These are phyloP conservation scores for Helogale parvula DNA, from an alignment of 2,113 vertebrate species.

Conservation along the genomic window DNA sequence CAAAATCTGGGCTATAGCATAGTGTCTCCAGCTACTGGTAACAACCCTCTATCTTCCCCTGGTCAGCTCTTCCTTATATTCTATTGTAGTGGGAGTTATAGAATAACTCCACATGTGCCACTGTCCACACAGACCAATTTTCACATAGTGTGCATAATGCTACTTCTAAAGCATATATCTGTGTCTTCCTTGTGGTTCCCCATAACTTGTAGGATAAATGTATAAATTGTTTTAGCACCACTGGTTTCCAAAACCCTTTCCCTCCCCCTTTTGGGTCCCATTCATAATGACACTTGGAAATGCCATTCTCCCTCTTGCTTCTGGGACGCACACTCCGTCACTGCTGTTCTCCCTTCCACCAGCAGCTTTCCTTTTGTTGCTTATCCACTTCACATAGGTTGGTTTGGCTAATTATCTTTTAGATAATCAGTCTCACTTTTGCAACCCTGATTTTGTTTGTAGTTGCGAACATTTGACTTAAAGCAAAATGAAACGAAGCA, in stretches of 20 bases:
- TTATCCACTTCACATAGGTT: neutral
- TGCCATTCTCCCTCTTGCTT: neutral
- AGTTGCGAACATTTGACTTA: neutral
- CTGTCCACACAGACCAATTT: neutral
- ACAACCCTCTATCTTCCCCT: neutral
- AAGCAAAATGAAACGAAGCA: neutral
- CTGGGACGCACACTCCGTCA: no score
- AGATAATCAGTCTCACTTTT: neutral
- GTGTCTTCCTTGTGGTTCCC: neutral
- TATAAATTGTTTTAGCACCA: neutral
- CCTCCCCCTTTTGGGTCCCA: neutral
- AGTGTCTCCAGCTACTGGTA: neutral
- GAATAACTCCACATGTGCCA: no score
- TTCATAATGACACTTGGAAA: neutral
- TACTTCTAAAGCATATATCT: neutral
- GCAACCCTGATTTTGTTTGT: neutral
- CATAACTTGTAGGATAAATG: neutral
- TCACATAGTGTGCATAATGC: neutral
- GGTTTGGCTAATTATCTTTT: neutral
- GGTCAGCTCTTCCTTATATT: neutral
- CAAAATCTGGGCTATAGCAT: neutral
- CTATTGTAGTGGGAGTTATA: neutral
- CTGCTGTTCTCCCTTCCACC: neutral
- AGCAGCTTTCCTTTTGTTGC: neutral
- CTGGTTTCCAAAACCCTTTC: neutral